Evolutionary conservation across 1,140 invertebrate species (phyloP).

Genomic region (Gonatopus flavifemur): DNA sequence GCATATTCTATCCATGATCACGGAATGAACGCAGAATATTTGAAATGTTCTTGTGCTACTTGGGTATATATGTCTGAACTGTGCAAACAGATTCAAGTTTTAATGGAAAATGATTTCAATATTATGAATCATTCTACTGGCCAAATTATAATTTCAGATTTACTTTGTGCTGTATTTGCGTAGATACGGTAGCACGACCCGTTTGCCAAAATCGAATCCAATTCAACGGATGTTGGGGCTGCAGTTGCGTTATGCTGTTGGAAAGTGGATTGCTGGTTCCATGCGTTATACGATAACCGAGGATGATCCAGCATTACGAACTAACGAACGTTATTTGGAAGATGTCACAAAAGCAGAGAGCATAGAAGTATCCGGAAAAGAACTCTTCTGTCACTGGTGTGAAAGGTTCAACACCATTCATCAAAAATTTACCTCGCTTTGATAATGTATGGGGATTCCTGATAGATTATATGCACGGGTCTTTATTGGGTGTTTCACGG

Average conservation of each 20-base stretch:
- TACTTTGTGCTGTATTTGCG: neutral
- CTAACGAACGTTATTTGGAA: neutral
- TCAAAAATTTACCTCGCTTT: too few species aligned
- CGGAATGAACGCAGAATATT: too few species aligned
- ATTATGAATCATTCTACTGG: neutral
- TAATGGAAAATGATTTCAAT: neutral
- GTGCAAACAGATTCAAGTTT: neutral
- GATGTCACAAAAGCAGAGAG: neutral
- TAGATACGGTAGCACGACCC: slow-evolving; percentile 29
- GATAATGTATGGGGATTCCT: too few species aligned
- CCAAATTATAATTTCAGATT: neutral
- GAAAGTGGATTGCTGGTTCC: neutral
- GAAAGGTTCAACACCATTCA: too few species aligned
- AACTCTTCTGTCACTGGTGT: too few species aligned
- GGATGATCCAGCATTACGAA: neutral
- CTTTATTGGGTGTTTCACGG: too few species aligned
- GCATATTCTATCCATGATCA: too few species aligned
- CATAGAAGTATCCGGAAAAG: neutral
- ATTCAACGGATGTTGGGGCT: too few species aligned
- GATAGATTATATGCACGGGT: too few species aligned
- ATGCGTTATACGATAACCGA: neutral
- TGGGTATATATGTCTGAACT: neutral
- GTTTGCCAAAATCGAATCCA: slow-evolving; percentile 28
- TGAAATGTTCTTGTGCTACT: too few species aligned
- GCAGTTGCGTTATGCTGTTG: neutral